These are phyloP conservation scores for Temnothorax ravouxi DNA, from an alignment of 2,888 invertebrate genomes.

Conservation along the genomic window DNA sequence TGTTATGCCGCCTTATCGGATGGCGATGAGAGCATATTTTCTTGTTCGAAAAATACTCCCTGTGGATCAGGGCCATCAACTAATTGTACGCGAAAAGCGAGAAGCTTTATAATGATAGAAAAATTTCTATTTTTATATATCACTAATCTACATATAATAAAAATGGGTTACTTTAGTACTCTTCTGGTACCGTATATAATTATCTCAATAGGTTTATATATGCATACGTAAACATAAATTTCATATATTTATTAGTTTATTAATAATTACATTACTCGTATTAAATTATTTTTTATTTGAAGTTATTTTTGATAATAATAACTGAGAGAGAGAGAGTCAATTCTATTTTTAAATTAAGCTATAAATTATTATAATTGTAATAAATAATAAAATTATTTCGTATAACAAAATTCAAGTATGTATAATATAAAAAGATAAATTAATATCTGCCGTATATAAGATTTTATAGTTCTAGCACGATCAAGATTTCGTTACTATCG, in stretches of 20 bases:
- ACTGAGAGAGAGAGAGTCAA: neutral
- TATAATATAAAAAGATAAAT: neutral
- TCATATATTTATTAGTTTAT: neutral
- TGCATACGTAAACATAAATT: neutral
- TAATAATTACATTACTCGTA: neutral
- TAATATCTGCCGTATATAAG: neutral
- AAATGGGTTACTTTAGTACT: neutral
- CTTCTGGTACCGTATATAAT: neutral
- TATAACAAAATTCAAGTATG: slow-evolving; percentile 2
- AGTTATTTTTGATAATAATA: neutral
- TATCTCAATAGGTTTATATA: neutral
- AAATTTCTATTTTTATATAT: neutral
- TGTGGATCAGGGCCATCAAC: neutral
- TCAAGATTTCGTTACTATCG: neutral
- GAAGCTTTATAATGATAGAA: neutral
- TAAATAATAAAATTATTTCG: neutral
- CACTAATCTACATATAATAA: neutral
- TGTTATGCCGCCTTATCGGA: slow-evolving; percentile 80
- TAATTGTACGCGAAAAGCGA: neutral
- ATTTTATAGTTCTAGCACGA: neutral
- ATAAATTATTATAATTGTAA: neutral
- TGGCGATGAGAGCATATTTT: slow-evolving; percentile 60
- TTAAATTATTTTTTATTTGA: neutral
- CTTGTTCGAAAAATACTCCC: slow-evolving; percentile 47
- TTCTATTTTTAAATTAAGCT: slow-evolving; percentile 7